Conservation (phyloP, 1,140 invertebrate species). For the Hyles vespertilio region DNA sequence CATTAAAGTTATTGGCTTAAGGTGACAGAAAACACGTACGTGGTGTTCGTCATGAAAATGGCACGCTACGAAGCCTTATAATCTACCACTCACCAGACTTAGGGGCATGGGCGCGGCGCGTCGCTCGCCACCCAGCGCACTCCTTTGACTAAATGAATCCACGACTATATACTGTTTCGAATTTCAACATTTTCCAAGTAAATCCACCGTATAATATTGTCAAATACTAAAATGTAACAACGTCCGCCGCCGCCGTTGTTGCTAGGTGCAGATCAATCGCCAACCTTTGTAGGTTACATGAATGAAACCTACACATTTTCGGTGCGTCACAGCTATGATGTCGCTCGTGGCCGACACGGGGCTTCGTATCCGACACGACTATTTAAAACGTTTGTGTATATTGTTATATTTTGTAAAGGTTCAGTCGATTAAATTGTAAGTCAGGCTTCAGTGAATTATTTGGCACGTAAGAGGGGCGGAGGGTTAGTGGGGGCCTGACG, state of each 20-base stretch:
- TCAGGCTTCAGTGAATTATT: slow-evolving; percentile 22
- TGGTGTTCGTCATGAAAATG: slow-evolving; percentile 48
- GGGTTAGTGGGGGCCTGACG: slow-evolving; percentile 49
- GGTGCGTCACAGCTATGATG: slow-evolving; percentile 34
- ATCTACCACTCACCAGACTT: slow-evolving; percentile 68
- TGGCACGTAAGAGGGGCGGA: slow-evolving; percentile 58
- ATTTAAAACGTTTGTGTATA: too few species aligned
- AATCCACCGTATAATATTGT: slow-evolving; percentile 46
- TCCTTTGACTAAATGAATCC: slow-evolving; percentile 67
- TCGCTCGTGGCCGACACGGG: slow-evolving; percentile 16
- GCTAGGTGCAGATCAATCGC: slow-evolving; percentile 59
- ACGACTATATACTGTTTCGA: slow-evolving; percentile 52
- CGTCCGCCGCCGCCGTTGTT: slow-evolving; percentile 45
- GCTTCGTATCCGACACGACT: not conserved
- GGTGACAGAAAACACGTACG: slow-evolving; percentile 28
- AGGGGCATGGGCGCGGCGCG: slow-evolving; percentile 71
- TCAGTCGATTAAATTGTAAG: slow-evolving; percentile 24
- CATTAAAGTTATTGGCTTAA: slow-evolving; percentile 31
- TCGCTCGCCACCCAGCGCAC: slow-evolving; percentile 45
- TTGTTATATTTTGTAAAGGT: slow-evolving; percentile 18
- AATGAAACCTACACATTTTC: slow-evolving; percentile 64
- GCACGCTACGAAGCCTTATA: slow-evolving; percentile 64
- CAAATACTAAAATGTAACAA: slow-evolving; percentile 38
- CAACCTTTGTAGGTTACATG: slow-evolving; percentile 58
- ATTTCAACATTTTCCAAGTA: slow-evolving; percentile 49